A percentile compares a stretch with the other conserved stretches of the same genome.
Conservation (phyloP, 1,140 invertebrate species). For the Ceratosolen fusciceps region DNA sequence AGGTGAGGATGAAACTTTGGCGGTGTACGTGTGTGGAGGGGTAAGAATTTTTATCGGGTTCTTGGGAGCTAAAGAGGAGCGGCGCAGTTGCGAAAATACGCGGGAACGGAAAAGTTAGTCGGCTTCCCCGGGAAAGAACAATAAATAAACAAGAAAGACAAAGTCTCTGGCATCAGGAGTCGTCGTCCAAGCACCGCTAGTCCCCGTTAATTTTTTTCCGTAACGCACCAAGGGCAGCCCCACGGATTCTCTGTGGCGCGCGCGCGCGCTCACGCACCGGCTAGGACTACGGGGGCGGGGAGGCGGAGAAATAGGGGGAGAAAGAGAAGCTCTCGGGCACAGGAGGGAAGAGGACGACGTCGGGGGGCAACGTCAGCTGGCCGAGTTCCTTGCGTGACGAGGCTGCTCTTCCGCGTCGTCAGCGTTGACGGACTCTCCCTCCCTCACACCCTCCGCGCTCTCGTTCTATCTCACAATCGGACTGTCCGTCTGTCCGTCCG, state of each 20-base stretch:
- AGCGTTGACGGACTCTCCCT: constrained; percentile 5
- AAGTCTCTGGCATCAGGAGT: constrained; percentile 38
- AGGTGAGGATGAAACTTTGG: too few species aligned
- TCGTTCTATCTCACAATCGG: background rate
- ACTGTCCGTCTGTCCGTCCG: background rate
- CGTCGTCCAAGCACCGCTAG: constrained; percentile 39
- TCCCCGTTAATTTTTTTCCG: constrained; percentile 39
- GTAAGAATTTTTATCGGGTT: too few species aligned
- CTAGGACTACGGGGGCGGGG: too few species aligned
- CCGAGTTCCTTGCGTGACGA: constrained; percentile 63
- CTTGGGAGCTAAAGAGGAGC: too few species aligned
- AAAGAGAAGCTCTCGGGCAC: background rate
- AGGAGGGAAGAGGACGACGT: constrained; percentile 32
- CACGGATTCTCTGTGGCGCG: constrained; percentile 21
- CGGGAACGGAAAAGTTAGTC: background rate
- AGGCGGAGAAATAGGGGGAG: too few species aligned
- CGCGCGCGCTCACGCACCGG: too few species aligned
- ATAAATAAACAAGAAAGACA: constrained; percentile 19
- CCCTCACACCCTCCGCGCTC: background rate
- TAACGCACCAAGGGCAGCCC: constrained; percentile 43
- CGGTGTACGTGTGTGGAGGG: too few species aligned
- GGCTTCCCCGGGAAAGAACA: background rate
- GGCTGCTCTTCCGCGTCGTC: constrained; percentile 6
- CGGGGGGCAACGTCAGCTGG: constrained; percentile 62
- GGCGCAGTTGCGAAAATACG: background rate